A percentile compares a stretch with the other conserved stretches of the same genome.
These are phyloP conservation scores for Cantharis rufa DNA, from an alignment of 2,888 invertebrate species.

Conservation along the genomic window DNA sequence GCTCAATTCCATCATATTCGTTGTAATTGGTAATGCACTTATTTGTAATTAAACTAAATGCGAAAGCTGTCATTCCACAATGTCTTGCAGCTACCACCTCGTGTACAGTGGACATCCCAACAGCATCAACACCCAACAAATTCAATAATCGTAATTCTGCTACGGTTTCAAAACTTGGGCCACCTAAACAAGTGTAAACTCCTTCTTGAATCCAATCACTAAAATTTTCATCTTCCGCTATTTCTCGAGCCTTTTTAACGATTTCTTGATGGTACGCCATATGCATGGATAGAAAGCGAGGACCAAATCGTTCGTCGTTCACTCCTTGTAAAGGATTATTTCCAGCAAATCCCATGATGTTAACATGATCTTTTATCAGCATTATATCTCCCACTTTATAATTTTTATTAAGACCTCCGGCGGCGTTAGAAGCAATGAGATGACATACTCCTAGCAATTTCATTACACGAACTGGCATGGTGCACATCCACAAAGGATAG, in stretches of 20 bases:
- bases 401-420: slow-evolving; percentile 88
- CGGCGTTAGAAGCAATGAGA: slow-evolving; percentile 94
- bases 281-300: slow-evolving; percentile 91
- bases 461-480: slow-evolving; percentile 96
- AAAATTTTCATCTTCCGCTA: slow-evolving; percentile 65
- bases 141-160: slow-evolving; percentile 87
- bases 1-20: slow-evolving; percentile 73
- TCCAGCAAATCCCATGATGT: slow-evolving; percentile 94
- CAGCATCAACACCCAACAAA: slow-evolving; percentile 86
- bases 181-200: slow-evolving; percentile 92
- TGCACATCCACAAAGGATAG: slow-evolving; percentile 90
- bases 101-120: slow-evolving; percentile 80
- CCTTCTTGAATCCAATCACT: slow-evolving; percentile 80
- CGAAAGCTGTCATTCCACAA: slow-evolving; percentile 88
- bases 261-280: slow-evolving; percentile 80
- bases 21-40: slow-evolving; percentile 83
- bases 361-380: slow-evolving; percentile 96
- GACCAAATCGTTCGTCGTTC: slow-evolving; percentile 94
- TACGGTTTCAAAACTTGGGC: slow-evolving; percentile 95
- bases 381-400: slow-evolving; percentile 94
- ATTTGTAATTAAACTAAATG: slow-evolving; percentile 94
- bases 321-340: slow-evolving; percentile 92
- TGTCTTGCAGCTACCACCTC: slow-evolving; percentile 88
- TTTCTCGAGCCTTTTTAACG: slow-evolving; percentile 70
- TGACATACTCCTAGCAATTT: slow-evolving; percentile 88